Percentiles rank a stretch among this genome's conserved stretches.
Evolutionary conservation across 35 echinoderm and acorn worm genomes (phyloP).

Genomic region (Apostichopus parvimensis): DNA sequence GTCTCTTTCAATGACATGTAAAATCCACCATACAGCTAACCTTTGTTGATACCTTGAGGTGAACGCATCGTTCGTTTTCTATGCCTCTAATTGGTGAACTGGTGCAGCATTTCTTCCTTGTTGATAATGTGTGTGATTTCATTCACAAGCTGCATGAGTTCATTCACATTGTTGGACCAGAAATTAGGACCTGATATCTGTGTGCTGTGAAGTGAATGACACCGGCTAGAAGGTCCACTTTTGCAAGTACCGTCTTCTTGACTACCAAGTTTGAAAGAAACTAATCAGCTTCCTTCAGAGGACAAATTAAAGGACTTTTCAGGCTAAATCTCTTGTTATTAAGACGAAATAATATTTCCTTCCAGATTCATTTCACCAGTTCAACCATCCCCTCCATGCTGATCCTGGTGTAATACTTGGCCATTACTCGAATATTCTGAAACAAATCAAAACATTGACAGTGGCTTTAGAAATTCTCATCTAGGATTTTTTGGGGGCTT

Average conservation of each 20-base stretch:
- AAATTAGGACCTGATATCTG: constrained; percentile 85
- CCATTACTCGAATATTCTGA: constrained; percentile 99
- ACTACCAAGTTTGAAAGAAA: constrained; percentile 89
- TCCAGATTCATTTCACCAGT: background rate
- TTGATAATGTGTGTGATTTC: constrained; percentile 97
- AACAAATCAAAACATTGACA: background rate
- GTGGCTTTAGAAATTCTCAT: too few relatives aligned
- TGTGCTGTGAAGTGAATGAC: constrained; percentile 86
- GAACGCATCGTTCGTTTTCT: background rate
- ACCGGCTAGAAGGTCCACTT: constrained; percentile 86
- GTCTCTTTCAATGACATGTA: background rate
- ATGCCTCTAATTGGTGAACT: constrained; percentile 54
- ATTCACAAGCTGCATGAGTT: constrained; percentile 96
- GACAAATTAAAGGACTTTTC: background rate
- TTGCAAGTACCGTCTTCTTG: constrained; percentile 94
- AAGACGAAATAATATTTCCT: too few relatives aligned
- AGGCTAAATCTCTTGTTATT: too few relatives aligned
- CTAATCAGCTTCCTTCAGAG: constrained; percentile 82
- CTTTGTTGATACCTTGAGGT: too few relatives aligned
- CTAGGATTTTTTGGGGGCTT: too few relatives aligned
- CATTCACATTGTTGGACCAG: constrained; percentile 93
- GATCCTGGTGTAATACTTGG: constrained; percentile 95
- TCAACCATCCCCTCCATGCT: constrained; percentile 85
- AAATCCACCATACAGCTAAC: background rate
- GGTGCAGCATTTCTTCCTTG: constrained; percentile 97